Evolutionary conservation across 2,113 vertebrate genomes (phyloP), one percentile per base, ranked within the genome.

Genomic region (Aptenodytes patagonicus): DNA sequence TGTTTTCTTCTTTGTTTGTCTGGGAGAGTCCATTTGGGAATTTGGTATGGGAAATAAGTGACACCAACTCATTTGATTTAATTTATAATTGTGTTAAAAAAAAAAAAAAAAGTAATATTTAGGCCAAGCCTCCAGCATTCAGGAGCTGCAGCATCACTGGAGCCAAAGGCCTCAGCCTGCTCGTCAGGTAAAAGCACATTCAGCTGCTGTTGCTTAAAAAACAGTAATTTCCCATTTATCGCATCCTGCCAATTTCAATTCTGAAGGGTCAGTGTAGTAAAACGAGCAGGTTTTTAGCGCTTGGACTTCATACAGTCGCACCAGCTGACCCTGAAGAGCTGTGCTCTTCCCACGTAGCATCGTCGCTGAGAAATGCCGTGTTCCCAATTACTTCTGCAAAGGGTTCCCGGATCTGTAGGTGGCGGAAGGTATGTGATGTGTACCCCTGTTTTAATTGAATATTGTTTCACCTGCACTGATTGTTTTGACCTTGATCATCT

Each of bases 231-330:
- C 71, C 68, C 13, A 0, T 51, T 68, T 29, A 2, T 70, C 14
- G 0, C 34, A 3, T n/a, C 25, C 71, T 60, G 24, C 36, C 11
- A 4, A 0, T n/a, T 83, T 16, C 26, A 11, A 1, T 29, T 36
- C 69, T 42, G 76, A 44, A 66, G 68, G 58, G 32, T 10, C 18
- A 42, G 13, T 3, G 6, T 28, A 4, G 31, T 25, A 38, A 83
- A 62, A 58, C 0, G 7, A 57, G 28, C 52, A 69, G 36, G 26
- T 28, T 66, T 55, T 46, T 61, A n/a, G 78, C 1, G 0, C 46
- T 36, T 60, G 38, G 54, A 13, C 76, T 24, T 47, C 7, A 1
- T 9, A 0, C 1, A 3, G 10, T 57, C 0, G 0, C 10, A 9
- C 7, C 52, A 28, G 36, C 0, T 61, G 69, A 6, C 29, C 17